Evolutionary conservation across 2,888 invertebrate species (phyloP), one percentile per base, ranked within the genome.

Genomic region (Thymelicus sylvestris): DNA sequence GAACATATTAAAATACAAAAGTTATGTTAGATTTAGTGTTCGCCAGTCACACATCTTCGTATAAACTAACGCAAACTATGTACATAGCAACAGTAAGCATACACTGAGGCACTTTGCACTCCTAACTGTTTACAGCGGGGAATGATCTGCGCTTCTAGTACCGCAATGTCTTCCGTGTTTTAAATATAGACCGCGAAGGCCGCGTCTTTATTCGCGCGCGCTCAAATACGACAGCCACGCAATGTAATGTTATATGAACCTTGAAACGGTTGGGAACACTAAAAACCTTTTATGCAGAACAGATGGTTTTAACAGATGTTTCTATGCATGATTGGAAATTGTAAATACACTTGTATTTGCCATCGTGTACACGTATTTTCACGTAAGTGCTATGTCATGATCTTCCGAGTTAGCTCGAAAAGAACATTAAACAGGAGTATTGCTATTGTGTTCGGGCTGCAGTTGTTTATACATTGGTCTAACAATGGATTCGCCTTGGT

Each of bases 131-230:
- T 84, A 84, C 83, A 82, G 85, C 83, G 83, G 74, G 78, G 84
- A 87, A 80, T 81, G 84, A 88, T 88, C 87, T 81, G 84, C 83
- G 86, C 81, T 85, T 85, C 88, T 86, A 78, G 83, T 85, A 82
- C 84, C 82, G 86, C 86, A 83, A 84, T 85, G 88, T 85, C 92
- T 93, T 93, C 93, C 93, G 93, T 85, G 90, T 92, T 90, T 83
- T 89, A 92, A 89, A 93, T 90, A 90, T 93, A 93, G 92, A 86
- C 81, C 83, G 80, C 81, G 92, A 93, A 93, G 93, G 93, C 87
- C 93, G 85, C 74, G 79, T 80, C 84, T 86, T 87, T 87, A 89
- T 88, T 88, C 82, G 85, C 77, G 74, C 81, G 83, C 84, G 77
- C 79, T 78, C 76, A 78, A 80, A 79, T 75, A 77, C 74, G 76